phyloP scores from a whole-genome alignment of 2,888 invertebrate species.

The Cosmorhoe ocellata region DNA sequence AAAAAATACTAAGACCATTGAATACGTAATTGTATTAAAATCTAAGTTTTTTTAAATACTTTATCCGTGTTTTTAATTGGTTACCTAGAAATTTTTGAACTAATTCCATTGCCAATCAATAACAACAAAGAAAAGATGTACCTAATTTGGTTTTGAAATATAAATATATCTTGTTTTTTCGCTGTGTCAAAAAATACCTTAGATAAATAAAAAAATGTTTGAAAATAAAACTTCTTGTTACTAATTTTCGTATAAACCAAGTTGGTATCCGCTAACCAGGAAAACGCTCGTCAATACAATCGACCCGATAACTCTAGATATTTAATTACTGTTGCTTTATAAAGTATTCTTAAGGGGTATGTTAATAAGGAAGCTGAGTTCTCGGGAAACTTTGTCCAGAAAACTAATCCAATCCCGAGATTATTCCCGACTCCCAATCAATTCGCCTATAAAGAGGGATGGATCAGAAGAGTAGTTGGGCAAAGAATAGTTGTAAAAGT shows the following conservation, averaged over 20 bases:
- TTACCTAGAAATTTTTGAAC: too few relatives aligned
- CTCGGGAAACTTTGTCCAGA: conserved; percentile 55
- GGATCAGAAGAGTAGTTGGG: conserved; percentile 18
- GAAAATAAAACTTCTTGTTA: conserved; percentile 3
- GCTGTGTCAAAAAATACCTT: background rate
- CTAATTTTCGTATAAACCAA: conserved; percentile 17
- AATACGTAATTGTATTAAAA: too few relatives aligned
- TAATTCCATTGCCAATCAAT: background rate
- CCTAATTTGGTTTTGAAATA: too few relatives aligned
- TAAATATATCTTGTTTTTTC: background rate
- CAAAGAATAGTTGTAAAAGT: conserved; percentile 21
- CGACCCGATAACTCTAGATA: conserved; percentile 42
- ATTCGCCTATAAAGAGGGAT: conserved; percentile 67
- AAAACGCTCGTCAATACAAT: conserved; percentile 32
- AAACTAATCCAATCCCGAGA: conserved; percentile 70
- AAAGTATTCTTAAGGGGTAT: conserved; percentile 56
- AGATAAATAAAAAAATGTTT: background rate
- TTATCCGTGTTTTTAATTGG: too few relatives aligned
- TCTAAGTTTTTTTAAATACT: too few relatives aligned
- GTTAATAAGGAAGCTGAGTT: conserved; percentile 60
- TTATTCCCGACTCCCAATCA: conserved; percentile 74
- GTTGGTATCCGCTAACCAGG: conserved; percentile 22
- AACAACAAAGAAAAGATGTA: too few relatives aligned
- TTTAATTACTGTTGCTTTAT: conserved; percentile 55
- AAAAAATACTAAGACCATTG: background rate